phyloP scores from a whole-genome alignment of 2,797 vertebrate species.

The Lepilemur ruficaudatus region DNA sequence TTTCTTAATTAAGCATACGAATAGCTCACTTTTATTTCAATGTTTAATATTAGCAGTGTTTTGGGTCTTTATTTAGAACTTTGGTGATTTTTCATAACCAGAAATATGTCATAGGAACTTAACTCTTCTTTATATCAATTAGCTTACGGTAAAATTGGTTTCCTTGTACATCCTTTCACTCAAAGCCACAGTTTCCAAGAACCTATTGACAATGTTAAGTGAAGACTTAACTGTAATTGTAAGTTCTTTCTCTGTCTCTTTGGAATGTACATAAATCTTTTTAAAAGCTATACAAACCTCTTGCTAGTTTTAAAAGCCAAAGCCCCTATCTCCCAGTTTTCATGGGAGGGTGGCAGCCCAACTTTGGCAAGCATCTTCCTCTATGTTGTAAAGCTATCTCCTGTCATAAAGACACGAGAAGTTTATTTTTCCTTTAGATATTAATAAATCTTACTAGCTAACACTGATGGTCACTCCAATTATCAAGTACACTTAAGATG shows the following conservation, averaged over 20 bases:
- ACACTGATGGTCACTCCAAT: neutral
- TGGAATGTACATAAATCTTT: neutral
- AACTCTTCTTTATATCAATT: neutral
- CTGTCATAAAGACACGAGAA: neutral
- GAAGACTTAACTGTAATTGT: neutral
- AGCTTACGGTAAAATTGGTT: neutral
- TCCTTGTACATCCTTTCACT: neutral
- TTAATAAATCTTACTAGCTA: neutral
- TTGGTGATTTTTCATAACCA: neutral
- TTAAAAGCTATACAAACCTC: neutral
- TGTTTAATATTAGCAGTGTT: neutral
- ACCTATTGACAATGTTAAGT: neutral
- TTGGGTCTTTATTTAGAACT: neutral
- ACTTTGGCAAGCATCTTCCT: neutral
- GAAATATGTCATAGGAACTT: neutral
- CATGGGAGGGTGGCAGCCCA: neutral
- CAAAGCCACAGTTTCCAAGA: neutral
- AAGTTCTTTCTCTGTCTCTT: conserved; percentile 24
- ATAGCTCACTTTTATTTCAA: neutral
- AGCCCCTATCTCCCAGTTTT: neutral
- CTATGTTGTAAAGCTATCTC: neutral
- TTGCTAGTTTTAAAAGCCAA: neutral
- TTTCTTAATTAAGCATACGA: neutral
- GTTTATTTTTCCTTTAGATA: neutral
- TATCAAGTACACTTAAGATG: neutral